A percentile compares a stretch with the other conserved stretches of the same genome.
Conservation (phyloP, 2,888 invertebrate species). For the Melolontha melolontha region DNA sequence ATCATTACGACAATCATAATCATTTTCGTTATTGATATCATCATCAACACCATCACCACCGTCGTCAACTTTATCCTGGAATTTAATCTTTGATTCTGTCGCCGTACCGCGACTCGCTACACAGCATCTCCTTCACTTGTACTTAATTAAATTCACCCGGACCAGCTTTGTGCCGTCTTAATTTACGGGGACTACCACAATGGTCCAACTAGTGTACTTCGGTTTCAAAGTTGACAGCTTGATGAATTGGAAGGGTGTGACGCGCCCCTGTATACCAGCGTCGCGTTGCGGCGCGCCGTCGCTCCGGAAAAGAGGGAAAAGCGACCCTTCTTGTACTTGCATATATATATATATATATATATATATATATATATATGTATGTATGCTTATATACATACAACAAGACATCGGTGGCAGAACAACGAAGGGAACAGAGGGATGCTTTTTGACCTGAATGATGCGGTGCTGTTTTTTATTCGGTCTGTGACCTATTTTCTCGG, state of each 20-base stretch:
- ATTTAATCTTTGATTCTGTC: too few species aligned
- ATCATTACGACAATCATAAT: too few species aligned
- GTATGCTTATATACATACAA: too few species aligned
- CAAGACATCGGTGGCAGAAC: too few species aligned
- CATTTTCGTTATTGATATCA: too few species aligned
- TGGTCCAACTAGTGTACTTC: slow-evolving; percentile 37
- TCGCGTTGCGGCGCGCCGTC: slow-evolving; percentile 24
- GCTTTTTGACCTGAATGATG: slow-evolving; percentile 33
- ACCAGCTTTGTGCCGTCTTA: slow-evolving; percentile 3
- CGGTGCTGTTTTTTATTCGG: slow-evolving; percentile 26
- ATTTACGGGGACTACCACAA: slow-evolving; percentile 38
- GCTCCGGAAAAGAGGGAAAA: slow-evolving; percentile 21
- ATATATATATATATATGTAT: too few species aligned
- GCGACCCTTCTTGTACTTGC: slow-evolving; percentile 12
- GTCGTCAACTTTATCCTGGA: too few species aligned
- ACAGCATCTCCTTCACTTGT: too few species aligned
- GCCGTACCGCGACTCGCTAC: too few species aligned
- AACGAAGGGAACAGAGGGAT: slow-evolving; percentile 8
- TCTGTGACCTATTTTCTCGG: slow-evolving; percentile 34
- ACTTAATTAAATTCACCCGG: too few species aligned
- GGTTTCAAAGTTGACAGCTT: slow-evolving; percentile 38
- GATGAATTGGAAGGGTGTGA: slow-evolving; percentile 38
- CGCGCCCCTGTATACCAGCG: slow-evolving; percentile 23
- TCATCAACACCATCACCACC: too few species aligned
- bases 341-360: too few species aligned